Conservation (phyloP, 1,140 invertebrate species). For the Aphis gossypii region DNA sequence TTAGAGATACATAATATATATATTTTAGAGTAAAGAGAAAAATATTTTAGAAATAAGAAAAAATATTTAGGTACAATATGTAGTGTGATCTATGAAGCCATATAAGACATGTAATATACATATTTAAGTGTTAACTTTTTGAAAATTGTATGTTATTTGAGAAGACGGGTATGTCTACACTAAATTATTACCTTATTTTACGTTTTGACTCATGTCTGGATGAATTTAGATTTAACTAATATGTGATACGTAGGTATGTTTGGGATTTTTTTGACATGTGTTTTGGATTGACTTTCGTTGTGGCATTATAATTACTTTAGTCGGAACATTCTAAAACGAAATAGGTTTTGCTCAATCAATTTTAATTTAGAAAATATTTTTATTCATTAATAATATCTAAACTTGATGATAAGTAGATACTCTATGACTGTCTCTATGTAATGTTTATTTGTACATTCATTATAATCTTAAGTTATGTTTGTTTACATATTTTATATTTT, state of each 20-base stretch:
- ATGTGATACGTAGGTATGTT: constrained; percentile 2
- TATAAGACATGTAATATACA: neutral
- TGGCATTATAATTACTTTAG: neutral
- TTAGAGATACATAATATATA: neutral
- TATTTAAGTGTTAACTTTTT: constrained; percentile 1
- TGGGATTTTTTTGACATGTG: constrained; percentile 12
- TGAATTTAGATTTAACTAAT: constrained; percentile 24
- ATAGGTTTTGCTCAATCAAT: neutral
- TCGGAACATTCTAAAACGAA: neutral
- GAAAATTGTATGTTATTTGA: constrained; percentile 41
- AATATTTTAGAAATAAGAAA: neutral
- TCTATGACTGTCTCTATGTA: neutral
- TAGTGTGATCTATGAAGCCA: neutral
- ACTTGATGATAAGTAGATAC: neutral
- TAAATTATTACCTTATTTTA: constrained; percentile 49
- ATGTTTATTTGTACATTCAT: neutral
- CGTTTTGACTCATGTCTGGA: constrained; percentile 20
- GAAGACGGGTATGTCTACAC: neutral
- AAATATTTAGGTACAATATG: neutral
- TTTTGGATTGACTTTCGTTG: constrained; percentile 43
- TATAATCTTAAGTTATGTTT: neutral
- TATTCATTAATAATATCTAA: neutral
- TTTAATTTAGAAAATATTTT: neutral
- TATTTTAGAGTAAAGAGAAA: neutral
- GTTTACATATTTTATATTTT: neutral